A percentile compares a stretch with the other conserved stretches of the same genome.
phyloP scores from a whole-genome alignment of 2,113 vertebrate genomes.

The Calyptommatus sinebrachiatus region DNA sequence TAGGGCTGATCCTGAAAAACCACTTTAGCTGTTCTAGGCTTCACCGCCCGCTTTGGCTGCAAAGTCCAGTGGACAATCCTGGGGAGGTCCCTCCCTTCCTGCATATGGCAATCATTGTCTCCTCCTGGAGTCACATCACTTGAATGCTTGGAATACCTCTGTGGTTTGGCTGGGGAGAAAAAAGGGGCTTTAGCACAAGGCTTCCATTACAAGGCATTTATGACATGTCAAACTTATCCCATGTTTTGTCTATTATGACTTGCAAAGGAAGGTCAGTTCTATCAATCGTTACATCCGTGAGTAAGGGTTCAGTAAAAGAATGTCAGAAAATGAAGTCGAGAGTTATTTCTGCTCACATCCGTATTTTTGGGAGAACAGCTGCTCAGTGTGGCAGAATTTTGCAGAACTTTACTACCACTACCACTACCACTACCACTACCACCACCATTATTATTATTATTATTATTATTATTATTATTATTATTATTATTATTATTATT shows the following conservation, averaged over 20 bases:
- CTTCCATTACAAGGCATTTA: neutral
- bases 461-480: too few species aligned
- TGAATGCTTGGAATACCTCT: neutral
- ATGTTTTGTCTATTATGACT: neutral
- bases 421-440: too few species aligned
- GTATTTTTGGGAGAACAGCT: neutral
- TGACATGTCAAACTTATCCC: neutral
- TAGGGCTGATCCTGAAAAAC: slow-evolving; percentile 18
- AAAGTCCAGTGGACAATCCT: slow-evolving; percentile 11
- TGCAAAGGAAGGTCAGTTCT: neutral
- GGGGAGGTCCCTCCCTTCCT: slow-evolving; percentile 1
- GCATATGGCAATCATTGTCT: neutral
- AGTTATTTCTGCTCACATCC: neutral
- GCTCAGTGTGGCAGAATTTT: too few species aligned
- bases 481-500: too few species aligned
- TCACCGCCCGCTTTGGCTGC: slow-evolving; percentile 3
- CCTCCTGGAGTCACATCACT: neutral
- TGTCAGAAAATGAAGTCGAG: neutral
- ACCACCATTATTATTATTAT: too few species aligned
- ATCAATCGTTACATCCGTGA: neutral
- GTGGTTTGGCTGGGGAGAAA: neutral
- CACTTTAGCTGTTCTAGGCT: slow-evolving; percentile 42
- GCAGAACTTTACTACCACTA: too few species aligned
- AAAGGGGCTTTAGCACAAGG: neutral
- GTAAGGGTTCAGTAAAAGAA: neutral